A percentile compares a stretch with the other conserved stretches of the same genome.
These are phyloP conservation scores for Calvadosia cruxmelitensis DNA, from an alignment of 30 jellyfish, hydroid and myxozoan genomes.

Conservation along the genomic window DNA sequence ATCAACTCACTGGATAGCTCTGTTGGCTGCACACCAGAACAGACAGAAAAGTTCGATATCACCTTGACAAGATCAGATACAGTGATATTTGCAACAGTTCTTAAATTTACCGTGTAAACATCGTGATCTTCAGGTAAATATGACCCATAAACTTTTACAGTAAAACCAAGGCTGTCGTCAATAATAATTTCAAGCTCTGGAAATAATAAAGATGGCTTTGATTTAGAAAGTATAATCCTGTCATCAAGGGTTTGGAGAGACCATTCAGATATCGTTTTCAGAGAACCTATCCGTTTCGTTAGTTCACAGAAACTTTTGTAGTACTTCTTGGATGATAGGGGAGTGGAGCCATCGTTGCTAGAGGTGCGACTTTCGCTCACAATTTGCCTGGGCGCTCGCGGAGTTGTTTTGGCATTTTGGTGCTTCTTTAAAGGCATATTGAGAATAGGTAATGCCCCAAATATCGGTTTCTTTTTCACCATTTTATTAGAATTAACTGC, in stretches of 20 bases:
- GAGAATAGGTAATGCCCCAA: constrained; percentile 3
- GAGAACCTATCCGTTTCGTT: too few relatives aligned
- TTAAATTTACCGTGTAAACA: neutral
- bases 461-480: constrained; percentile 3
- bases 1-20: neutral
- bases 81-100: neutral
- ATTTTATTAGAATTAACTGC: constrained; percentile 5
- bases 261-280: too few relatives aligned
- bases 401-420: too few relatives aligned
- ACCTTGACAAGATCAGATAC: neutral
- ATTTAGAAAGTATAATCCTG: too few relatives aligned
- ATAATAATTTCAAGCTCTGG: constrained; percentile 4
- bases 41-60: neutral
- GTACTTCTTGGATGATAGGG: too few relatives aligned
- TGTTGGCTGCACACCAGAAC: neutral
- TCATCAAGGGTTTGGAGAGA: too few relatives aligned
- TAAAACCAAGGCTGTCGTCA: constrained; percentile 10
- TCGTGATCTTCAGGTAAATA: constrained; percentile 5
- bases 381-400: too few relatives aligned
- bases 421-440: constrained; percentile 5
- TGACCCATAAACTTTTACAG: neutral
- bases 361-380: too few relatives aligned
- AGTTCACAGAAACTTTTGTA: too few relatives aligned
- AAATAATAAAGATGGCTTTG: neutral
- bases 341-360: too few relatives aligned